Evolutionary conservation across 1,140 invertebrate genomes (phyloP).

Genomic region (Helicoverpa zea): DNA sequence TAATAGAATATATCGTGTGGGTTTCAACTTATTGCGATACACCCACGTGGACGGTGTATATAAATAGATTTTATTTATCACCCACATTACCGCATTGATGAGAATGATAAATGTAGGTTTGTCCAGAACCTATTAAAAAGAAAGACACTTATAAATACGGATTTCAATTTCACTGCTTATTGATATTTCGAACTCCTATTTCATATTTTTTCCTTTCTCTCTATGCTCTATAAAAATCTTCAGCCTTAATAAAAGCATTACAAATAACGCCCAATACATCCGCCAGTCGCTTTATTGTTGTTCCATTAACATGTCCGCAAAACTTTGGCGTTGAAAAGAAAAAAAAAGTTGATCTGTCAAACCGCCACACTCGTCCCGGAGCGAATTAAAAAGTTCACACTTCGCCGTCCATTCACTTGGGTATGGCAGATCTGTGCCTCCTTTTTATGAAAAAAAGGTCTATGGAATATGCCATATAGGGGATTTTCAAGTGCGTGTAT

Average conservation of each 20-base stretch:
- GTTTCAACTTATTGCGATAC: no score
- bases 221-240: no score
- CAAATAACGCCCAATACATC: neutral
- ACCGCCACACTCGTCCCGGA: slow-evolving; percentile 12
- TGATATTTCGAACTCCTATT: no score
- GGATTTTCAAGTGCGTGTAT: neutral
- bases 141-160: no score
- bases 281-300: slow-evolving; percentile 4
- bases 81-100: no score
- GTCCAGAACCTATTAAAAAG: no score
- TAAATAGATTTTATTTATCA: no score
- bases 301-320: slow-evolving; percentile 22
- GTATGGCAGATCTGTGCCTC: slow-evolving; percentile 21
- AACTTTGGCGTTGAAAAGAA: slow-evolving; percentile 26
- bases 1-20: no score
- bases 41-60: no score
- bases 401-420: slow-evolving; percentile 40
- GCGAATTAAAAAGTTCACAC: slow-evolving; percentile 55
- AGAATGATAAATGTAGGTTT: no score
- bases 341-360: slow-evolving; percentile 47
- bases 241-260: neutral
- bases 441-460: neutral
- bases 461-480: neutral
- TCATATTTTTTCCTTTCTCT: no score
- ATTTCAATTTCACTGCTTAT: no score